Evolutionary conservation across 2,888 invertebrate genomes (phyloP).

Genomic region (Oscheius onirici): DNA sequence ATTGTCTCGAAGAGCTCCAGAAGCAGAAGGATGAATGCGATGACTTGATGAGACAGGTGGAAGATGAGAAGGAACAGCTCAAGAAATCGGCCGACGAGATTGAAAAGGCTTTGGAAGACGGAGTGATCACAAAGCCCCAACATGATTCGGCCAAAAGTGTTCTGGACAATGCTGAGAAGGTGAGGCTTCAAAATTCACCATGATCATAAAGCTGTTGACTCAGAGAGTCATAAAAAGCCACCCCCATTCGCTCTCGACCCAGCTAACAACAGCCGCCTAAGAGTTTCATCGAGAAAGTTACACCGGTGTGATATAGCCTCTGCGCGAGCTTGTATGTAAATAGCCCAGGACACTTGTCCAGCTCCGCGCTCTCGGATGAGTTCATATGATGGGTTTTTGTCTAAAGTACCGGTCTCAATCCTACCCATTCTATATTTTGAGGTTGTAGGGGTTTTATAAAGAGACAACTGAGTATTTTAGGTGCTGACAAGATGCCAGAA

Average conservation of each 20-base stretch:
- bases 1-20: constrained; percentile 74
- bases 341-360: not conserved
- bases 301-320: not conserved
- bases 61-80: constrained; percentile 67
- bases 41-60: constrained; percentile 48
- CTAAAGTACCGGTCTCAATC: constrained; percentile 32
- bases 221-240: not conserved
- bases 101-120: constrained; percentile 40
- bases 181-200: constrained; percentile 15
- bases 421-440: constrained; percentile 48
- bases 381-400: not conserved
- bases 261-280: not conserved
- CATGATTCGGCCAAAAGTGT: constrained; percentile 40
- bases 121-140: constrained; percentile 39
- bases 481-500: constrained; percentile 44
- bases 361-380: not conserved
- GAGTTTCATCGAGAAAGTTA: constrained; percentile 5
- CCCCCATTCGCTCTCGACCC: not conserved
- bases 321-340: constrained; percentile 25
- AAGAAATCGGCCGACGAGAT: constrained; percentile 38
- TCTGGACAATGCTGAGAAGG: constrained; percentile 46
- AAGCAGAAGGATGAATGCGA: constrained; percentile 71
- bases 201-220: not conserved
- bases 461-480: constrained; percentile 30
- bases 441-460: constrained; percentile 25